These are phyloP conservation scores for Laothoe populi DNA, from an alignment of 2,888 invertebrate genomes.

Conservation along the genomic window DNA sequence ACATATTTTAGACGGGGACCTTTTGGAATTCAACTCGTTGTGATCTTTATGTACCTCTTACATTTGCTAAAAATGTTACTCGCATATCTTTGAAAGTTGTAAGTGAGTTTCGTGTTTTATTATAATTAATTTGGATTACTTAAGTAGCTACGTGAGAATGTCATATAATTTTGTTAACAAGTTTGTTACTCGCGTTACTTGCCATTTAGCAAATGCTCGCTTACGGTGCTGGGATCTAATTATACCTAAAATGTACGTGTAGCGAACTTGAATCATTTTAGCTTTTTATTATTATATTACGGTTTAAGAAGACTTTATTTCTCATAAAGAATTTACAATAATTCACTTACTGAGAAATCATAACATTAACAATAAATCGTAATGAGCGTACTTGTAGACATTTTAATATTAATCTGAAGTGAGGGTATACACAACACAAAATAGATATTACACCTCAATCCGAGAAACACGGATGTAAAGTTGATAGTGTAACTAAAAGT, in stretches of 20 bases:
- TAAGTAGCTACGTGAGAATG: conserved; percentile 56
- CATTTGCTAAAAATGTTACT: conserved; percentile 30
- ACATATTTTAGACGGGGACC: conserved; percentile 66
- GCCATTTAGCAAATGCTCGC: conserved; percentile 55
- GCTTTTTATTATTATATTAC: conserved; percentile 39
- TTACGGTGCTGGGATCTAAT: conserved; percentile 49
- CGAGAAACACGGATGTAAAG: too few species aligned
- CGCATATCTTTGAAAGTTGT: conserved; percentile 34
- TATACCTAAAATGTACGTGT: conserved; percentile 44
- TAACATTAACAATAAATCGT: too few species aligned
- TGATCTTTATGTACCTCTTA: conserved; percentile 39
- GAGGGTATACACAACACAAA: too few species aligned
- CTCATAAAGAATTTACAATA: too few species aligned
- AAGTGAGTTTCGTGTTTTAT: conserved; percentile 50
- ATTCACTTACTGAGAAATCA: too few species aligned
- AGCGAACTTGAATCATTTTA: conserved; percentile 44
- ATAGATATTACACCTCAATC: too few species aligned
- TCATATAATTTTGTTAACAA: conserved; percentile 63
- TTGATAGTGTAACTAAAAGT: too few species aligned
- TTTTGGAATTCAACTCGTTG: conserved; percentile 50
- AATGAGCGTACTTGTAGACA: too few species aligned
- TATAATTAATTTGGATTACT: conserved; percentile 59
- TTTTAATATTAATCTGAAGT: too few species aligned
- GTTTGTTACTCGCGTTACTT: conserved; percentile 57
- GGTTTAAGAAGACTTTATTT: too few species aligned